Evolutionary conservation across 2,113 vertebrate genomes (phyloP).

Genomic region (Siphamia tubifer): DNA sequence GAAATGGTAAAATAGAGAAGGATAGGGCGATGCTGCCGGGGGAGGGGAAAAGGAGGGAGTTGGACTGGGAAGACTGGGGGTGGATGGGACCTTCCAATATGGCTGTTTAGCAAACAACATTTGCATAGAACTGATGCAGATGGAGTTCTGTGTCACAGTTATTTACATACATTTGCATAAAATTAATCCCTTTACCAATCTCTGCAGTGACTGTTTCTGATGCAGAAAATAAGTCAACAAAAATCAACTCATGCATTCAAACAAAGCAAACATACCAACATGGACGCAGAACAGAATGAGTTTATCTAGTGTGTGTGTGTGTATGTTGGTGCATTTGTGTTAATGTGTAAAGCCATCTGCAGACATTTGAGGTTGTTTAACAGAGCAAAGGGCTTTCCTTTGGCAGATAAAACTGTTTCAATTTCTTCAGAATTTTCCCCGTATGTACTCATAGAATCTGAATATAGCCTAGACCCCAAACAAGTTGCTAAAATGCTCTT

Average conservation of each 20-base stretch:
- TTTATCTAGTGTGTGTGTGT: constrained; percentile 1
- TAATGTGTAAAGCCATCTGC: constrained; percentile 14
- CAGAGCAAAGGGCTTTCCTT: constrained; percentile 25
- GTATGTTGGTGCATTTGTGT: constrained; percentile 9
- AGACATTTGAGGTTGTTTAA: constrained; percentile 35
- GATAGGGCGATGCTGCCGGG: neutral
- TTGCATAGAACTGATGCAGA: constrained; percentile 76
- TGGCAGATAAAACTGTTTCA: neutral
- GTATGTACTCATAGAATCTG: neutral
- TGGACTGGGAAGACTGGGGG: constrained; percentile 28
- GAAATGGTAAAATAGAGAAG: constrained; percentile 28
- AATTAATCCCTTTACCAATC: constrained; percentile 74
- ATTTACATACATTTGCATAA: constrained; percentile 83
- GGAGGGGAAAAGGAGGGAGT: constrained; percentile 1
- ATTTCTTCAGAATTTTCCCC: neutral
- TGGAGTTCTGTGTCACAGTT: constrained; percentile 73
- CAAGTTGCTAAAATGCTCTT: neutral
- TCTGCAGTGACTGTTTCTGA: constrained; percentile 71
- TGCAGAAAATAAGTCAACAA: constrained; percentile 76
- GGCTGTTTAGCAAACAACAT: constrained; percentile 79
- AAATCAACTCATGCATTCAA: constrained; percentile 54
- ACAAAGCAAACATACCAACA: constrained; percentile 74
- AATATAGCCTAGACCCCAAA: neutral
- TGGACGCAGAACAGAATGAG: constrained; percentile 29
- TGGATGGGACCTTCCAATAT: constrained; percentile 57